Evolutionary conservation across 2,888 invertebrate species (phyloP), one percentile per base, ranked within the genome.

Genomic region (Lingula anatina): DNA sequence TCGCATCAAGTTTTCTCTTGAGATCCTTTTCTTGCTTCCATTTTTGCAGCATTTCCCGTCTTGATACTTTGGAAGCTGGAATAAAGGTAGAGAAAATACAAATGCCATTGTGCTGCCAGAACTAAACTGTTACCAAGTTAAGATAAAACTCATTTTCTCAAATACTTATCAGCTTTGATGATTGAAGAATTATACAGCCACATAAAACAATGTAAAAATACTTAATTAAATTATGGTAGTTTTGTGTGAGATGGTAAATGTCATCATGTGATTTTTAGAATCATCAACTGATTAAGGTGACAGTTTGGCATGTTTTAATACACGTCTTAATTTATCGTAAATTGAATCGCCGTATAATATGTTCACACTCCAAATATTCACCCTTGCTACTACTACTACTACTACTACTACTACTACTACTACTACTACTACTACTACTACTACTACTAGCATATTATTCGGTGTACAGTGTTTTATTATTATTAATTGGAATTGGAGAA

Each of bases 21-120:
- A 53, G 24, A n/a, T 62, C 61, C 26, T 57, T 56, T 40, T 65
- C 67, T 39, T 58, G 53, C 37, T 60, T 64, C 66, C 66, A 66
- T 50, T 60, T 64, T 36, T 56, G 56, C 12, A 66, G 43, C 50
- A 53, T 61, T n/a, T 60, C 59, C 37, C 40, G 50, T 31, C 54
- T 41, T 1, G 47, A 42, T 21, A 44, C 31, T 27, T 44, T 44
- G 1, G 46, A 35, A 2, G 27, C 43, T 18, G 31, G n/a, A n/a
- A n/a, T n/a, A n/a, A n/a, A n/a, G n/a, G n/a, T n/a, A n/a, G n/a
- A n/a, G n/a, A n/a, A n/a, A n/a, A n/a, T n/a, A n/a, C n/a, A n/a
- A n/a, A n/a, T n/a, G n/a, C n/a, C n/a, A n/a, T n/a, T n/a, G n/a
- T n/a, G n/a, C n/a, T n/a, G n/a, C n/a, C n/a, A n/a, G n/a, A n/a